These are phyloP conservation scores for Brenthis daphne DNA, from an alignment of 2,888 invertebrate genomes.

Conservation along the genomic window DNA sequence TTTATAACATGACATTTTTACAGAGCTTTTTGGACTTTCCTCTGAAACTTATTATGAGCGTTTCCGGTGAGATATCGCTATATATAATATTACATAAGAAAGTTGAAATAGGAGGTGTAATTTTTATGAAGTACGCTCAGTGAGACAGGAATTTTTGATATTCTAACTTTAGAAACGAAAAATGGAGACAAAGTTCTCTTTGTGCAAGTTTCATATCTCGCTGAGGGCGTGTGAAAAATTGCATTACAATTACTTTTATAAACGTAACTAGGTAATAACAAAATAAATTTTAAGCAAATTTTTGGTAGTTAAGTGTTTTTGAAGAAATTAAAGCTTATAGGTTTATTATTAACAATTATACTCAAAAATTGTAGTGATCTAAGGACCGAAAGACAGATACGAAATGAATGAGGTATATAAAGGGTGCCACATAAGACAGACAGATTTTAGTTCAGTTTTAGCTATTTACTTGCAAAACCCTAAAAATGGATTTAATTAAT, in stretches of 20 bases:
- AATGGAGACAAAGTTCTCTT: constrained; percentile 19
- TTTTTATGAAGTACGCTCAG: constrained; percentile 16
- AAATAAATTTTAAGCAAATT: too few relatives aligned
- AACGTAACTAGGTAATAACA: neutral
- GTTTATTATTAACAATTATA: neutral
- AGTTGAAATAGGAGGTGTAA: constrained; percentile 15
- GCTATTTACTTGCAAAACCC: too few relatives aligned
- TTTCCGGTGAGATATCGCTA: constrained; percentile 1
- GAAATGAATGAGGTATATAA: too few relatives aligned
- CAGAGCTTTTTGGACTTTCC: too few relatives aligned
- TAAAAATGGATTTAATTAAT: too few relatives aligned
- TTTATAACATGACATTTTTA: too few relatives aligned
- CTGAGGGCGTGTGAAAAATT: neutral
- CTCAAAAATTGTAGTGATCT: neutral
- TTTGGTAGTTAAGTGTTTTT: too few relatives aligned
- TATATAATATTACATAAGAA: constrained; percentile 5
- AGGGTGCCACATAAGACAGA: too few relatives aligned
- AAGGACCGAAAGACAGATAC: too few relatives aligned
- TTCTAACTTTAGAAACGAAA: constrained; percentile 16
- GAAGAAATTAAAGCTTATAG: too few relatives aligned
- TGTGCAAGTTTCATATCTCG: constrained; percentile 10
- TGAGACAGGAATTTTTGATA: constrained; percentile 18
- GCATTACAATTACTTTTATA: neutral
- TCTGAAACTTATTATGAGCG: constrained; percentile 1
- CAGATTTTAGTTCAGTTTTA: too few relatives aligned